phyloP scores from a whole-genome alignment of 2,797 vertebrate species.

The Adrianichthys oophorus region DNA sequence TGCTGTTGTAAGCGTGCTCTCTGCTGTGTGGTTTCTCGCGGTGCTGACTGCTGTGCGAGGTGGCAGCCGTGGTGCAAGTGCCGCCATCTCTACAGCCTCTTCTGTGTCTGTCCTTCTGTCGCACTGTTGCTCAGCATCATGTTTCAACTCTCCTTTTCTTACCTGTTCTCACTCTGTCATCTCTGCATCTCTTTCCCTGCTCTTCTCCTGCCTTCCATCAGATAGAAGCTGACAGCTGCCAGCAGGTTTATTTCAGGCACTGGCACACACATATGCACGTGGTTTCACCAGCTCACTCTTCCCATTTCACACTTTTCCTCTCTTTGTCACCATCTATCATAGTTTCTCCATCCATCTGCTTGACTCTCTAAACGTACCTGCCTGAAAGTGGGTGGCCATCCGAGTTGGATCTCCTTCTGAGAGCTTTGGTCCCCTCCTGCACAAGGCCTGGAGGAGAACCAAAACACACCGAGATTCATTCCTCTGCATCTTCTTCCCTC shows the following conservation, averaged over 20 bases:
- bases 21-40: conserved; percentile 29
- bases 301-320: conserved; percentile 32
- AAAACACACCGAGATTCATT: conserved; percentile 59
- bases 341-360: conserved; percentile 43
- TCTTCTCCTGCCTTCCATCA: conserved; percentile 46
- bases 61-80: conserved; percentile 42
- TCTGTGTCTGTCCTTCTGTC: conserved; percentile 14
- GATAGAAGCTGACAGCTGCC: conserved; percentile 66
- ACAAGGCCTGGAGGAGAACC: conserved; percentile 63
- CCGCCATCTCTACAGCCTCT: conserved; percentile 32
- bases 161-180: conserved; percentile 50
- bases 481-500: conserved; percentile 24
- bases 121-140: conserved; percentile 28
- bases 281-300: conserved; percentile 9
- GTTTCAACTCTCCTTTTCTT: conserved; percentile 31
- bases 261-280: conserved; percentile 19
- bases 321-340: conserved; percentile 45
- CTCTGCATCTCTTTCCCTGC: conserved; percentile 30
- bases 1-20: neutral
- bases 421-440: conserved; percentile 20
- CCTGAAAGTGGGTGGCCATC: conserved; percentile 19
- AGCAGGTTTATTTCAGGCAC: conserved; percentile 71
- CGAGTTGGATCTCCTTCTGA: conserved; percentile 47
- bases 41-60: conserved; percentile 32
- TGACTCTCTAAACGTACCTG: conserved; percentile 35